Evolutionary conservation across 1,140 invertebrate species (phyloP).

Genomic region (Cotesia glomerata): DNA sequence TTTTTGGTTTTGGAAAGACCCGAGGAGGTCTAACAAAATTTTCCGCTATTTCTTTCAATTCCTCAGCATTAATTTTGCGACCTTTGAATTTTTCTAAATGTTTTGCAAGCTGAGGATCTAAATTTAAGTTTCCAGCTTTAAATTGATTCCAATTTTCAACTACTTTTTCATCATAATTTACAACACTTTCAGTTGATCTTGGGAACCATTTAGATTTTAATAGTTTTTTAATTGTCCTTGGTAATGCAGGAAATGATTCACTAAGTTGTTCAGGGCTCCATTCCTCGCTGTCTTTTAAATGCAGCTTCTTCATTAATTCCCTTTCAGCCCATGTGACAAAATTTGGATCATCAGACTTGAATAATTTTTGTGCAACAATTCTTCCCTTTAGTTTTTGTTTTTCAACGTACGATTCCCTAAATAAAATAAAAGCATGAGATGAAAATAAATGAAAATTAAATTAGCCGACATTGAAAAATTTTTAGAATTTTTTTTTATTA

Average conservation of each 20-base stretch:
- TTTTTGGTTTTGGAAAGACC: constrained; percentile 47
- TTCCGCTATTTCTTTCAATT: constrained; percentile 40
- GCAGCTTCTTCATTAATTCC: constrained; percentile 78
- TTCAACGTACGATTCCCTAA: constrained; percentile 47
- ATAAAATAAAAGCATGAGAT: neutral
- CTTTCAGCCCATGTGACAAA: constrained; percentile 86
- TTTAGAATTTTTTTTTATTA: too few species aligned
- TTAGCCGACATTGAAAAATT: too few species aligned
- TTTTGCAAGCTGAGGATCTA: constrained; percentile 61
- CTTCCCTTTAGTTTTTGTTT: constrained; percentile 64
- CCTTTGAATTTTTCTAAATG: constrained; percentile 73
- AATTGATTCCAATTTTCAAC: constrained; percentile 73
- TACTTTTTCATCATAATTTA: constrained; percentile 70
- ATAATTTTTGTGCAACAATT: constrained; percentile 77
- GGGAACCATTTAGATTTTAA: constrained; percentile 70
- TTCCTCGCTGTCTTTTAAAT: constrained; percentile 70
- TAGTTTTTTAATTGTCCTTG: constrained; percentile 67
- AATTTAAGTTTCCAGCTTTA: constrained; percentile 62
- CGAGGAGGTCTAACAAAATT: constrained; percentile 39
- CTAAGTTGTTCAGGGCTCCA: constrained; percentile 77
- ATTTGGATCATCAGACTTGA: constrained; percentile 72
- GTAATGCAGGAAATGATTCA: constrained; percentile 79
- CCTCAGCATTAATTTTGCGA: constrained; percentile 59
- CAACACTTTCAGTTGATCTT: constrained; percentile 63
- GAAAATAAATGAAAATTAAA: too few species aligned